Evolutionary conservation across 2,797 vertebrate species (phyloP), one percentile per base, ranked within the genome.

Genomic region (Dallia pectoralis): DNA sequence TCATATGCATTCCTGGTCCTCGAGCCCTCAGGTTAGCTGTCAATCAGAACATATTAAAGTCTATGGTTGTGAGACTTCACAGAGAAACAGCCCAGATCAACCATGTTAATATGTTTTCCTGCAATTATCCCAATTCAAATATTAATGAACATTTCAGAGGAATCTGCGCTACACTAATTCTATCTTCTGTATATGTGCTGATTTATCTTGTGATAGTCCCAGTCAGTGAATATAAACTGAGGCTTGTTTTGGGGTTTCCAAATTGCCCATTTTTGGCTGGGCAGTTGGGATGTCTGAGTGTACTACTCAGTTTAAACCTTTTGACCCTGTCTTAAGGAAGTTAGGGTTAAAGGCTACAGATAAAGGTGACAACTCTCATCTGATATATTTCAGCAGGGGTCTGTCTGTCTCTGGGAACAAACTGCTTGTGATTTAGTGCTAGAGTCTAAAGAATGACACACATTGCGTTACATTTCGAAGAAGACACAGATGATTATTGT

Each of bases 11-110:
- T 89, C 84, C 85, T 89, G 76, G 67, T 77, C 64, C 69, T 77
- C 63, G 79, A 30, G 83, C 84, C 87, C 75, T 79, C 81, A 89
- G 90, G 81, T 79, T 76, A 76, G 33, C 86, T 89, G 88, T 89
- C 91, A 90, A 79, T 91, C 90, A 86, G 69, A 81, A 74, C 80
- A 75, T 81, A 87, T 85, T 82, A 82, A 59, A n/a, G 83, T 84
- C 87, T 75, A 82, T 56, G 77, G 75, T 82, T 44, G 56, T 74
- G 75, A 67, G 72, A 75, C 67, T 73, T 25, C 66, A n/a, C 47
- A 78, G 65, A 72, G 71, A 61, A 30, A 64, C 62, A 33, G 69
- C 36, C 18, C 25, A 48, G 72, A 82, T 83, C 75, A 77, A 11
- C 22, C 53, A 77, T 75, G 80, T 73, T 79, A 16, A 15, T 67